Evolutionary conservation across 2,113 vertebrate genomes (phyloP).

Genomic region (Ictalurus furcatus): DNA sequence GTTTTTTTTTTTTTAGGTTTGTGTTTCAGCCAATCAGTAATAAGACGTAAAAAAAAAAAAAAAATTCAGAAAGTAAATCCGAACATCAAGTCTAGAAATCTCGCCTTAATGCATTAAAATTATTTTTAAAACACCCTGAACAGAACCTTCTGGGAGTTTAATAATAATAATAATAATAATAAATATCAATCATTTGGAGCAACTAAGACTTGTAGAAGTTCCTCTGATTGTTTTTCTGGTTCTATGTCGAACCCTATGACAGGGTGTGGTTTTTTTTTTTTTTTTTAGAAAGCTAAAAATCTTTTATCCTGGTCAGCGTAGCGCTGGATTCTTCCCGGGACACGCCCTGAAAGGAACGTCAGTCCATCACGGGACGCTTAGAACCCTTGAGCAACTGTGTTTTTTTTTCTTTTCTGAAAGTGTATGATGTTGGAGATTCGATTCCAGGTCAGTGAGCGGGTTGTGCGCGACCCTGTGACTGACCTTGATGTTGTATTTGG

Average conservation of each 20-base stretch:
- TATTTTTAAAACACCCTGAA: neutral
- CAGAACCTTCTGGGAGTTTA: too few species aligned
- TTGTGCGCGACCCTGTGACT: slow-evolving; percentile 17
- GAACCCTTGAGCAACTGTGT: neutral
- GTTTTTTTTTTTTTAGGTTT: too few species aligned
- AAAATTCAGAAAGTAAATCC: neutral
- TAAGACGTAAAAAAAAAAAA: too few species aligned
- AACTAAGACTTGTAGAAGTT: neutral
- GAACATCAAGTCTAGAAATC: neutral
- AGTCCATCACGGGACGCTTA: neutral
- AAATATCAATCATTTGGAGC: neutral
- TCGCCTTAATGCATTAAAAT: neutral
- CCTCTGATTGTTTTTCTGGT: neutral
- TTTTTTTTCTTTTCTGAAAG: neutral
- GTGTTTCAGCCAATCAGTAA: neutral
- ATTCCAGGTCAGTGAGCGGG: neutral
- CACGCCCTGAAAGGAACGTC: too few species aligned
- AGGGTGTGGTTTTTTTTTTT: neutral
- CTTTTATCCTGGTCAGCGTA: neutral
- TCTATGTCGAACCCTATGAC: neutral
- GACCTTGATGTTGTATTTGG: slow-evolving; percentile 81
- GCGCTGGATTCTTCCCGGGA: too few species aligned
- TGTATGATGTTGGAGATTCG: neutral
- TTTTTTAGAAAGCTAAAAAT: neutral
- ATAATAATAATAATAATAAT: too few species aligned